These are phyloP conservation scores for Corynorhinus townsendii DNA, from an alignment of 2,113 vertebrate genomes.

Conservation along the genomic window DNA sequence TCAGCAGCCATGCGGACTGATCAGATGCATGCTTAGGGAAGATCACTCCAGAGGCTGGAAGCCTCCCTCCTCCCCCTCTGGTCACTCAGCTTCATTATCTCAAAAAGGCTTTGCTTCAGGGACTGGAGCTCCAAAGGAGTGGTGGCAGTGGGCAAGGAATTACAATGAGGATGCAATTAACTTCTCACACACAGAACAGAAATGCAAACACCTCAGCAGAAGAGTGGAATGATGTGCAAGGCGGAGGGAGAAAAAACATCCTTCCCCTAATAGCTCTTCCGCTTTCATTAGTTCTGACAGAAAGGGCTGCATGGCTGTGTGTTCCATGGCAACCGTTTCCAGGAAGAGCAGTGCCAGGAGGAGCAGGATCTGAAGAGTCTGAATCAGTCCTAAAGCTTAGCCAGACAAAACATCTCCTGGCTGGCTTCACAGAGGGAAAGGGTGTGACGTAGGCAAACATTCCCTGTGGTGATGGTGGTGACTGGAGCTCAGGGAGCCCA, in stretches of 20 bases:
- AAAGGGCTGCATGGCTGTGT: slow-evolving; percentile 21
- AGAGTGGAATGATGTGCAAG: neutral
- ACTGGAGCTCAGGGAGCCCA: neutral
- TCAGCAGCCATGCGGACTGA: neutral
- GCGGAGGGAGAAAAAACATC: slow-evolving; percentile 18
- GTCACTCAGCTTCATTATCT: slow-evolving; percentile 55
- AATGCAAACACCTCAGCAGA: slow-evolving; percentile 51
- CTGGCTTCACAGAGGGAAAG: slow-evolving; percentile 53
- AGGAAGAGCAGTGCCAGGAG: slow-evolving; percentile 67
- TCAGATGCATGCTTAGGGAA: neutral
- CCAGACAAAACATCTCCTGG: slow-evolving; percentile 71
- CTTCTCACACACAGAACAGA: slow-evolving; percentile 62
- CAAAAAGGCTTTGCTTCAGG: slow-evolving; percentile 25
- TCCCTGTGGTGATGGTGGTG: neutral
- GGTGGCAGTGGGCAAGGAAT: slow-evolving; percentile 50
- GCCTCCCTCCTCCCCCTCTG: neutral
- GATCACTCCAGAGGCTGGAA: neutral
- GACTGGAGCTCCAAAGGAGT: slow-evolving; percentile 22
- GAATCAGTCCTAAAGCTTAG: slow-evolving; percentile 71
- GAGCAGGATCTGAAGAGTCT: slow-evolving; percentile 65
- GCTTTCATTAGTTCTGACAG: slow-evolving; percentile 63
- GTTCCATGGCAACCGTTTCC: slow-evolving; percentile 77
- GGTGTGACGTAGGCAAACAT: slow-evolving; percentile 44
- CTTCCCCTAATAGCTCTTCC: slow-evolving; percentile 41
- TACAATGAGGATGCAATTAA: slow-evolving; percentile 66